Percentiles rank a stretch among this genome's conserved stretches.
phyloP scores from a whole-genome alignment of 2,113 vertebrate species.

The Prunella himalayana region DNA sequence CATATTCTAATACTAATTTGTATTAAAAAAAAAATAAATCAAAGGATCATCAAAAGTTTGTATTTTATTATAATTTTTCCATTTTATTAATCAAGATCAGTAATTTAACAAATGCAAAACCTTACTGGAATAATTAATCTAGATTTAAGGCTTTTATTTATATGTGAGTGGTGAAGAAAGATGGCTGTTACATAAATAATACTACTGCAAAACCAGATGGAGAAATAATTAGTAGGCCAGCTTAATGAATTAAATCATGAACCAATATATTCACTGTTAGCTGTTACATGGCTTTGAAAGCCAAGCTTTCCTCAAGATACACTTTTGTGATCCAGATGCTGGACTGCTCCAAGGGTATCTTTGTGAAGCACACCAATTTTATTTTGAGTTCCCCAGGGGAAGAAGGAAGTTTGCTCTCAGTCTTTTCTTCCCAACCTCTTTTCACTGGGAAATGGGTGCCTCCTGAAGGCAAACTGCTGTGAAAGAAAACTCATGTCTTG shows the following conservation, averaged over 20 bases:
- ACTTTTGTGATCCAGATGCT: neutral
- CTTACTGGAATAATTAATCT: neutral
- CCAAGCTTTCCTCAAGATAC: neutral
- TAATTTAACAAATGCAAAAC: neutral
- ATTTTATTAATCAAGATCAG: neutral
- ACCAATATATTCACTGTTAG: neutral
- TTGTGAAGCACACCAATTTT: neutral
- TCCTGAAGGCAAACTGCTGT: neutral
- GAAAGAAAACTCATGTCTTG: neutral
- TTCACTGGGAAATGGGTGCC: neutral
- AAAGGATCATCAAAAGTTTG: neutral
- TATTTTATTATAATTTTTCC: neutral
- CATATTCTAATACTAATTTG: neutral
- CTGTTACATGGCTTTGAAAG: neutral
- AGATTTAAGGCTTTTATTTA: neutral
- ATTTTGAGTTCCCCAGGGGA: neutral
- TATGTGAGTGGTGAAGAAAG: neutral
- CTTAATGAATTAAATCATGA: conserved; percentile 22
- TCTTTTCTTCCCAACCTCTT: neutral
- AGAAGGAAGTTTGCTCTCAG: neutral
- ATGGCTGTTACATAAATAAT: neutral
- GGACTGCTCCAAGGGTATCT: neutral
- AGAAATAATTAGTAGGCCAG: conserved; percentile 17
- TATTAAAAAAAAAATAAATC: neutral
- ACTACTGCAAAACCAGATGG: neutral